These are phyloP conservation scores for Laticauda colubrina DNA, from an alignment of 2,113 vertebrate genomes.

Conservation along the genomic window DNA sequence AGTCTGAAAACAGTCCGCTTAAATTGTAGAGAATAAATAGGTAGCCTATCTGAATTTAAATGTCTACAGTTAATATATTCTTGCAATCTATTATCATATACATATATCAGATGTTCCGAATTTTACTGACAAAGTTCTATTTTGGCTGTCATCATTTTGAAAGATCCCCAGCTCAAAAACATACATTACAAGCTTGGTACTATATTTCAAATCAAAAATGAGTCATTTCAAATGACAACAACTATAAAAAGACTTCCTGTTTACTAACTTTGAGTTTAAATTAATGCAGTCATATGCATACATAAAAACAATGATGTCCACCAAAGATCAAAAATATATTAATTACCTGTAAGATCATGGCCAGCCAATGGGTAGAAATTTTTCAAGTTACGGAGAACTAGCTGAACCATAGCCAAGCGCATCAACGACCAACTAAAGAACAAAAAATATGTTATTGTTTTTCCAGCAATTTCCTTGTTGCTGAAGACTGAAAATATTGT, in stretches of 20 bases:
- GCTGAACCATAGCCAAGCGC: constrained; percentile 94
- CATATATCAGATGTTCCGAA: neutral
- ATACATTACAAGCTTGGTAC: neutral
- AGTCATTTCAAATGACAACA: neutral
- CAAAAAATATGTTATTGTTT: constrained; percentile 36
- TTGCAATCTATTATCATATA: neutral
- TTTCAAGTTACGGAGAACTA: constrained; percentile 92
- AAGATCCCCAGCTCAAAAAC: neutral
- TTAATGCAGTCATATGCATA: neutral
- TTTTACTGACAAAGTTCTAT: neutral
- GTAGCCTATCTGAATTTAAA: neutral
- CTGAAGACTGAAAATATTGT: neutral
- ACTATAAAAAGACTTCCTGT: neutral
- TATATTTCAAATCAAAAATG: neutral
- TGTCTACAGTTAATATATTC: neutral
- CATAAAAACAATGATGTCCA: neutral
- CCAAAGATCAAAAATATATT: neutral
- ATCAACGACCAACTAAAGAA: constrained; percentile 94
- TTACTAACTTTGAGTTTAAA: neutral
- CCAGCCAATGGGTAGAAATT: constrained; percentile 93
- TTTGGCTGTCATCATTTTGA: neutral
- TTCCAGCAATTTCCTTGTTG: neutral
- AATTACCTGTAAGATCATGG: constrained; percentile 93
- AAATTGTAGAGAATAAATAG: neutral
- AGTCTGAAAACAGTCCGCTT: neutral